Evolutionary conservation across 2,888 invertebrate species (phyloP), one percentile per base, ranked within the genome.

Genomic region (Ernsta delagoae): DNA sequence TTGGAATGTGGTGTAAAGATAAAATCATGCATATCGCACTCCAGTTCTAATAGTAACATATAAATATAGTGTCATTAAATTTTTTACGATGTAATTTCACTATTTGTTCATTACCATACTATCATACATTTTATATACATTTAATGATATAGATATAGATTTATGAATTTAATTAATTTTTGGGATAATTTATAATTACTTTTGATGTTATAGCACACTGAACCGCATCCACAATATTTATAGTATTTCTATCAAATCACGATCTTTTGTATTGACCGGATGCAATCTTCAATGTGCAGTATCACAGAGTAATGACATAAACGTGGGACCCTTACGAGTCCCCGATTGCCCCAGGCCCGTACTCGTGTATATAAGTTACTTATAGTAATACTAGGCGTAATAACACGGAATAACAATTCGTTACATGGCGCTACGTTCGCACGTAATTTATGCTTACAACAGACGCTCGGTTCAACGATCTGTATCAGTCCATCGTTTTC

Each of bases 291-390:
- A 83, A 85, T 86, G 91, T 88, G 91, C 91, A 86, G 85, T 93
- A 93, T 93, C 93, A 93, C 93, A 93, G 93, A 92, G 92, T 92
- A 90, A 89, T 89, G 92, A 92, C 92, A 90, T 91, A 86, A 87
- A 89, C 86, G 81, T 84, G 90, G 92, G 88, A 85, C 89, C 83
- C 89, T 72, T 75, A 71, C 83, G 86, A 85, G 87, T 82, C 88
- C 92, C 87, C 85, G 72, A 93, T 92, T 93, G 92, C 92, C 92
- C 90, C 93, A 83, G 90, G 90, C 93, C 92, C 92, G 90, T 90
- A 90, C 88, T 89, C 91, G 83, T 88, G 88, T 84, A 84, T 86
- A 87, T 87, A 90, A 90, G 81, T 90, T 89, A 90, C 86, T 88
- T 88, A 89, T 78, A 81, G 80, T 89, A 89, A 90, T 85, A 89